phyloP scores from a whole-genome alignment of 2,888 invertebrate species.

The Argyresthia albistria region DNA sequence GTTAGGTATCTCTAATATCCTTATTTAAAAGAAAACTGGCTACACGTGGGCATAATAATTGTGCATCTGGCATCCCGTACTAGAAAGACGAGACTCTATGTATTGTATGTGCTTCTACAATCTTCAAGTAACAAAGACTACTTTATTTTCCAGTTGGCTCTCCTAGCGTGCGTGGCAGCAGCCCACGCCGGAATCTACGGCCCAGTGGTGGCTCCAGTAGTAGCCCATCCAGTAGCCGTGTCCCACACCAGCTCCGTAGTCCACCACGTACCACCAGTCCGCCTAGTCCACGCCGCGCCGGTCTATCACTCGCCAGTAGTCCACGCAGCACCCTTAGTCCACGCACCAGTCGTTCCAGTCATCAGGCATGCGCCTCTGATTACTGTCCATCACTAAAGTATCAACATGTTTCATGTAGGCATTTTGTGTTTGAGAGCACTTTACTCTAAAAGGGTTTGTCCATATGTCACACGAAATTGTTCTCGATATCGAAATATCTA shows the following conservation, averaged over 20 bases:
- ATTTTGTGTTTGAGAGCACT: no score
- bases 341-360: slow-evolving; percentile 27
- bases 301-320: no score
- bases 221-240: slow-evolving; percentile 34
- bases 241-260: slow-evolving; percentile 34
- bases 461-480: no score
- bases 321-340: slow-evolving; percentile 18
- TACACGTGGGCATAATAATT: no score
- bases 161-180: slow-evolving; percentile 51
- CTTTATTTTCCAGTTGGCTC: slow-evolving; percentile 38
- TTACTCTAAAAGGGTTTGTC: no score
- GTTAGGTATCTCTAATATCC: no score
- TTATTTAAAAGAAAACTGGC: no score
- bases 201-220: slow-evolving; percentile 27
- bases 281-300: slow-evolving; percentile 19
- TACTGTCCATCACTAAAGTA: slow-evolving; percentile 37
- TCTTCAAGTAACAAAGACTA: no score
- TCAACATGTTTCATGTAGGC: neutral
- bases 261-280: slow-evolving; percentile 25
- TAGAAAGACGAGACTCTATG: no score
- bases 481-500: no score
- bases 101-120: no score
- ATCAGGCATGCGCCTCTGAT: slow-evolving; percentile 42
- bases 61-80: no score
- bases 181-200: slow-evolving; percentile 49